Base-by-base conservation (phyloP, 2,888 invertebrate species). In the Phengaris alcon region DNA sequence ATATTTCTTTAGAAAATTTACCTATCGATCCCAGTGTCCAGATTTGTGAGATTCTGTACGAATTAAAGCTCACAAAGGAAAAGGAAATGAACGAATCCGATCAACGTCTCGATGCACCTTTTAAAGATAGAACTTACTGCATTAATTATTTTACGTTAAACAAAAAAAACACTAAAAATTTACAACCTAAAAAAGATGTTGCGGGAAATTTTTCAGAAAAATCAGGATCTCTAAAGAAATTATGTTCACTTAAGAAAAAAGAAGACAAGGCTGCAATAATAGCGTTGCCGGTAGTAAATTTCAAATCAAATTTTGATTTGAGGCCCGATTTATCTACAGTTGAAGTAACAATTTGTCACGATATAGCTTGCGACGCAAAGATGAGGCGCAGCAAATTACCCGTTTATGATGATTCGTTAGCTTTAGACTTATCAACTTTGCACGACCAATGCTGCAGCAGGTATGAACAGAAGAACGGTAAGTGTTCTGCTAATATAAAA, bases 121-220 rank as follows among this genome's bases (percentile, higher is more conserved):
- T 83, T 76, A 82, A 84, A 5, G 87, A 87, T 75, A 81, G 83
- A 79, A 83, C 88, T 13, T 90, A 89, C 78, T 89, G 82, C 78
- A 90, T 92, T 1, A 85, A 85, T 55, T 93, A 91, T 82, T 88
- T 87, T 80, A 90, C 88, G 48, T 87, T 91, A 54, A 83, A 87
- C 79, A 87, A 84, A 64, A 83, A 84, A 64, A 83, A 85, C 70
- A 73, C 8, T 3, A 68, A 46, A 13, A 68, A 3, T 44, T 68
- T 57, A 8, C 57, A 74, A 64, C 77, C 80, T 4, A 76, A 76
- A 46, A 74, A 59, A 59, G 57, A 2, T 35, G 3, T 48, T 48
- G 48, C 8, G 55, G n/a, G 12, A 55, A 1, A 55, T 13, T 55
- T 9, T 55, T 55, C 55, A 9, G 10, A 10, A 6, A 46, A 55